Conservation (phyloP, 1,140 invertebrate genomes). For the Drosophila willistoni region DNA sequence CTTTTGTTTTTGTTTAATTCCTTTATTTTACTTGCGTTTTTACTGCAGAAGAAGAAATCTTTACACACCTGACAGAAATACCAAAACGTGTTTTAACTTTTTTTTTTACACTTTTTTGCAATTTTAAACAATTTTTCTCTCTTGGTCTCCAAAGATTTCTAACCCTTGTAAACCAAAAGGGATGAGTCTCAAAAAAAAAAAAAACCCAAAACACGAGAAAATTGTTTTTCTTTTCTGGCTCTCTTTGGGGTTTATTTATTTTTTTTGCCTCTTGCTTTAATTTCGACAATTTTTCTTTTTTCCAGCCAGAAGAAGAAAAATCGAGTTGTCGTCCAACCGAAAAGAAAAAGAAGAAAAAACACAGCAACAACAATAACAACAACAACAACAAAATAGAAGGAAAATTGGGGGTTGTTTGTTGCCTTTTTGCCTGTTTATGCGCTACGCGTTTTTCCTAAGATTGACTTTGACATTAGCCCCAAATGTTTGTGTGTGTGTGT, state of each 20-base stretch:
- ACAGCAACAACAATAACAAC: neutral
- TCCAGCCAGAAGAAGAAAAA: slow-evolving; percentile 73
- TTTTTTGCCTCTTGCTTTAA: slow-evolving; percentile 62
- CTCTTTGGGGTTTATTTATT: neutral
- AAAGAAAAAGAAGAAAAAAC: slow-evolving; percentile 19
- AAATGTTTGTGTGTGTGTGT: slow-evolving; percentile 32
- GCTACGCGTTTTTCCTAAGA: slow-evolving; percentile 81
- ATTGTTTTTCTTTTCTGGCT: slow-evolving; percentile 70
- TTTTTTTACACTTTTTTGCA: slow-evolving; percentile 57
- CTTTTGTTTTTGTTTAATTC: neutral
- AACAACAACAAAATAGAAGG: slow-evolving; percentile 4
- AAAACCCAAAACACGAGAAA: slow-evolving; percentile 54
- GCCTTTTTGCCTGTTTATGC: slow-evolving; percentile 71
- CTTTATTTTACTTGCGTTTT: slow-evolving; percentile 37
- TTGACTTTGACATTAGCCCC: slow-evolving; percentile 81
- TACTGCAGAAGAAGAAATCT: slow-evolving; percentile 62
- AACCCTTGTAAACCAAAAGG: slow-evolving; percentile 55
- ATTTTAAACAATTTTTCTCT: slow-evolving; percentile 78
- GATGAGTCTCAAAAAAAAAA: neutral
- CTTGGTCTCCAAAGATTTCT: slow-evolving; percentile 59
- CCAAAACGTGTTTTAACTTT: slow-evolving; percentile 72
- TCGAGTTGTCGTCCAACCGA: slow-evolving; percentile 68
- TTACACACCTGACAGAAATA: slow-evolving; percentile 55
- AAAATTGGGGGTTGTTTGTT: slow-evolving; percentile 67
- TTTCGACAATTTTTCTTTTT: slow-evolving; percentile 78